Conservation (phyloP, 2,888 invertebrate species). For the Epirrhoe alternata region DNA sequence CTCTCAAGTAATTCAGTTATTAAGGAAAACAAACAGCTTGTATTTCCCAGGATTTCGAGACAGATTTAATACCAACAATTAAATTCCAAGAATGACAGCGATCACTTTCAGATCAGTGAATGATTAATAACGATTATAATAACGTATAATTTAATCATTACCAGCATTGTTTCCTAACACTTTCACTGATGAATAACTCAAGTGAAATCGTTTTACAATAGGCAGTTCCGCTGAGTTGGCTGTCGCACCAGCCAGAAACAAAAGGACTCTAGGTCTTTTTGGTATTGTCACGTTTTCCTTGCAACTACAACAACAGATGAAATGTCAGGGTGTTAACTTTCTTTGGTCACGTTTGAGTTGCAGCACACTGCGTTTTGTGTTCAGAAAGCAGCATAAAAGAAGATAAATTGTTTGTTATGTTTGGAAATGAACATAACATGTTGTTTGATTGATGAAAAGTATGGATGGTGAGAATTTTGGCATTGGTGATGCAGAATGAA, state of each 20-base stretch:
- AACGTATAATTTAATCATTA: conserved; percentile 42
- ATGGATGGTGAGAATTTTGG: not conserved
- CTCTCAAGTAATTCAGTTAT: too few species aligned
- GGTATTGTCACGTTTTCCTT: conserved; percentile 25
- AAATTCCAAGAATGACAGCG: not conserved
- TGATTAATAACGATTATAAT: conserved; percentile 34
- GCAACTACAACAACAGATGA: conserved; percentile 36
- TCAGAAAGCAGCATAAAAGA: conserved; percentile 49
- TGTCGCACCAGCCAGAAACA: conserved; percentile 47
- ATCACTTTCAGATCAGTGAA: conserved; percentile 24
- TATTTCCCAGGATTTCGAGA: too few species aligned
- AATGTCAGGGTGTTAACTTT: conserved; percentile 45
- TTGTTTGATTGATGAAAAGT: not conserved
- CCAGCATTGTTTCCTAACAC: conserved; percentile 64
- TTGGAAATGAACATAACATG: not conserved
- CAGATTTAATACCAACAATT: not conserved
- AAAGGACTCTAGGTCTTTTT: conserved; percentile 49
- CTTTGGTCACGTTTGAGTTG: conserved; percentile 34
- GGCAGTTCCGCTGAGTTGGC: conserved; percentile 57
- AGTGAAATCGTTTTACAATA: conserved; percentile 73
- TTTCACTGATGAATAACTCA: conserved; percentile 67
- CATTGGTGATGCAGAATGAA: not conserved
- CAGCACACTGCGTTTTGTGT: conserved; percentile 32
- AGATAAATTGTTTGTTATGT: not conserved
- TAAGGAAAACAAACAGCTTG: too few species aligned